Evolutionary conservation across 2,113 vertebrate genomes (phyloP).

Genomic region (Nycticorax nycticorax): DNA sequence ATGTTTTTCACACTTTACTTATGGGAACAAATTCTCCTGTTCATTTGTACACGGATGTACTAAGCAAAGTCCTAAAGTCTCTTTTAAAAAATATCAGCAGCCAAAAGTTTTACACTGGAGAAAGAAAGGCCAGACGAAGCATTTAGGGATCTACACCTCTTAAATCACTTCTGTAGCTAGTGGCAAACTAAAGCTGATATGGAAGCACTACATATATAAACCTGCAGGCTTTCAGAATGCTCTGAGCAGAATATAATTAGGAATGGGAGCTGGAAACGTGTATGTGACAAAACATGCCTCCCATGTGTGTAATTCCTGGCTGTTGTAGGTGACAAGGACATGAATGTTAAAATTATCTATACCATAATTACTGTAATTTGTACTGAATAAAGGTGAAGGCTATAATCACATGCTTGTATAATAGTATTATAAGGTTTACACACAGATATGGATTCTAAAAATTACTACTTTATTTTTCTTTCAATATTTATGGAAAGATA

Average conservation of each 20-base stretch:
- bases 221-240: background rate
- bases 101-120: background rate
- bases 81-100: background rate
- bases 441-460: background rate
- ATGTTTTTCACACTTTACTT: background rate
- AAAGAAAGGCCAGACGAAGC: background rate
- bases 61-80: background rate
- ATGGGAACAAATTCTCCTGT: background rate
- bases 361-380: slow-evolving; percentile 7
- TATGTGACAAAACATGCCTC: background rate
- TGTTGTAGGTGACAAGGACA: background rate
- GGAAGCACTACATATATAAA: background rate
- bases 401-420: background rate
- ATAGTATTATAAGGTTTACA: background rate
- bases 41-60: background rate
- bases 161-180: background rate
- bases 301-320: background rate
- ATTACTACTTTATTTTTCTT: background rate
- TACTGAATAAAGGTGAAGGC: background rate
- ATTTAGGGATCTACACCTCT: background rate
- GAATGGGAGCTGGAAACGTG: background rate
- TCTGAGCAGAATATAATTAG: background rate
- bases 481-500: background rate
- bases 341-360: background rate
- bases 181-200: background rate